Percentiles rank a stretch among this genome's conserved stretches.
Evolutionary conservation across 1,140 invertebrate species (phyloP).

Genomic region (Bathynomus jamesi): DNA sequence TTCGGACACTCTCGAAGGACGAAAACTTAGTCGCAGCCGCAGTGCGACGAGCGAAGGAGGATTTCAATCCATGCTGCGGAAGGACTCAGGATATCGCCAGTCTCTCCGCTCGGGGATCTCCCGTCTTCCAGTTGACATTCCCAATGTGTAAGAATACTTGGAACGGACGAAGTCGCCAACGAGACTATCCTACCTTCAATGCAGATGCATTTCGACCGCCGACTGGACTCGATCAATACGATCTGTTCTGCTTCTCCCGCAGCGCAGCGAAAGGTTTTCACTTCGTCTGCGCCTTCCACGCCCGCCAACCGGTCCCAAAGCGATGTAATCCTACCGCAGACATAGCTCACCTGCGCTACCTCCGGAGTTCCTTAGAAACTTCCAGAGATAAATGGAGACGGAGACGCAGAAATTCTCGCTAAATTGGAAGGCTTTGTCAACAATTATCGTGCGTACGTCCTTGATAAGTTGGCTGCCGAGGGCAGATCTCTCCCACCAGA

Average conservation of each 20-base stretch:
- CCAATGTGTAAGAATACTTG: slow-evolving; percentile 30
- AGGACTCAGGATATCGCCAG: slow-evolving; percentile 5
- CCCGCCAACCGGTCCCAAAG: slow-evolving; percentile 26
- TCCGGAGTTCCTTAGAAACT: too few relatives aligned
- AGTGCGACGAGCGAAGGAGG: slow-evolving; percentile 35
- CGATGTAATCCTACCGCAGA: too few relatives aligned
- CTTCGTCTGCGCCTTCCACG: slow-evolving; percentile 27
- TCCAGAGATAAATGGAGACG: too few relatives aligned
- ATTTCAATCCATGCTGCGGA: slow-evolving; percentile 24
- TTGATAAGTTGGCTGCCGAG: slow-evolving; percentile 28
- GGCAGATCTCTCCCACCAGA: slow-evolving; percentile 31
- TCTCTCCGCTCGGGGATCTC: slow-evolving; percentile 9
- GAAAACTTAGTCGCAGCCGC: slow-evolving; percentile 27
- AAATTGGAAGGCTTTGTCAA: slow-evolving; percentile 30
- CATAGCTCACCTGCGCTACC: too few relatives aligned
- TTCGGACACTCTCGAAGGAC: slow-evolving; percentile 20
- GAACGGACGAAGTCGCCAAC: slow-evolving; percentile 26
- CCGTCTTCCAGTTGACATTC: not conserved
- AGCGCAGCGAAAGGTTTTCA: slow-evolving; percentile 19
- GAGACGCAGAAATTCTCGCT: slow-evolving; percentile 28
- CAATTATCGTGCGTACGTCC: slow-evolving; percentile 27
- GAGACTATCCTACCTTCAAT: slow-evolving; percentile 22
- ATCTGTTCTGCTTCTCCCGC: slow-evolving; percentile 33
- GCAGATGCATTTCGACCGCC: slow-evolving; percentile 28
- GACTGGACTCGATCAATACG: slow-evolving; percentile 20